Evolutionary conservation across 2,888 invertebrate species (phyloP), one percentile per base, ranked within the genome.

Genomic region (Bellardia pandia): DNA sequence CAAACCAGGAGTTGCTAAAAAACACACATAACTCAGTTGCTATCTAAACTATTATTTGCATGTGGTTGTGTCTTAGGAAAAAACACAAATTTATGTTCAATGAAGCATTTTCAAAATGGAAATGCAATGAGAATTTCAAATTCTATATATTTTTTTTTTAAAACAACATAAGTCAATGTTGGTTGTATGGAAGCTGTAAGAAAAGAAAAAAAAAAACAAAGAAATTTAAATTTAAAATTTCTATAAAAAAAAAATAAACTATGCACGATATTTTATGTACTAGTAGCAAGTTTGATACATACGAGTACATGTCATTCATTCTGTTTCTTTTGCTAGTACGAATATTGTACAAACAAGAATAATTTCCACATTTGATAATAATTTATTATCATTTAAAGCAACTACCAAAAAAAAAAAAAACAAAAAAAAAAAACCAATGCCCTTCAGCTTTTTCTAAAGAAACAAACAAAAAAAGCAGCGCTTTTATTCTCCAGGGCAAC

Each of bases 371-470:
- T 69, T 86, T 80, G 71, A 84, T 79, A 82, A 78, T 82, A 86
- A 86, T 86, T 86, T 86, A 86, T 84, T 83, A 80, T 76, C 79
- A 76, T 84, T 75, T 80, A 58, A 71, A 40, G 37, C 78, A 66
- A 23, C 56, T 64, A 58, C 14, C 2, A 8, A 51, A 51, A 58
- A 77, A 71, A 76, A 58, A 58, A 11, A 0, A 42, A 56, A 40
- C 7, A 48, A 68, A 45, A 62, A 37, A 71, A 62, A n/a, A 77
- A 71, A 76, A 45, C 51, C 72, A 82, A 75, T 82, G 82, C 69
- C 78, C 62, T 78, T 48, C 69, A 78, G 77, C 74, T 60, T 40
- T 56, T 30, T 6, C n/a, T 37, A 13, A 37, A 5, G 14, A 58
- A 58, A 11, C 3, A 42, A 56, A 40, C 7, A 48, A 68, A 45